These are phyloP conservation scores for Euura lappo DNA, from an alignment of 1,140 invertebrate genomes.

Conservation along the genomic window DNA sequence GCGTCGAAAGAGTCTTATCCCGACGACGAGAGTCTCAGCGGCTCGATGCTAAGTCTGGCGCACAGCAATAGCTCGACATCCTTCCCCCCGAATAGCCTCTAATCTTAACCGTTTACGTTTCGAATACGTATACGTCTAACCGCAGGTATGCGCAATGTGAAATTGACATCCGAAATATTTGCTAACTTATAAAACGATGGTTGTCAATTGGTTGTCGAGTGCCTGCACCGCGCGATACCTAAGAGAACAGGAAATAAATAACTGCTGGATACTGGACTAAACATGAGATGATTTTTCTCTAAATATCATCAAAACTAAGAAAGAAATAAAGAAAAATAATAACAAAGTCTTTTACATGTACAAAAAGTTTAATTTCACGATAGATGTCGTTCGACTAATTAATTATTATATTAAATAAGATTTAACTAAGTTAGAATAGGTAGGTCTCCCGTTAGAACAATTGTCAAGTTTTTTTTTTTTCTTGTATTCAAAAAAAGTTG, in stretches of 20 bases:
- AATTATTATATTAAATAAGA: too few species aligned
- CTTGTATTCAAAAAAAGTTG: too few species aligned
- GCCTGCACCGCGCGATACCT: not conserved
- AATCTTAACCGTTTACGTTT: conserved; percentile 57
- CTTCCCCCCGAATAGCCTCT: conserved; percentile 85
- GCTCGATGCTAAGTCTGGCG: conserved; percentile 92
- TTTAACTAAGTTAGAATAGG: too few species aligned
- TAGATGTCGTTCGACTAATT: not conserved
- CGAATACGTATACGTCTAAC: conserved; percentile 42
- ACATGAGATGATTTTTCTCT: conserved; percentile 41
- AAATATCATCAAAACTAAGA: conserved; percentile 32
- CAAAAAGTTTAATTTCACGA: not conserved
- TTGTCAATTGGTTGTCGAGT: not conserved
- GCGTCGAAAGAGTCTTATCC: conserved; percentile 84
- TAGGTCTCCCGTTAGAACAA: too few species aligned
- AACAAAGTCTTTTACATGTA: conserved; percentile 13
- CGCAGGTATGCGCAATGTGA: conserved; percentile 38
- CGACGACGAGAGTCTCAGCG: conserved; percentile 88
- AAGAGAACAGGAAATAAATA: not conserved
- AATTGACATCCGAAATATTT: conserved; percentile 10
- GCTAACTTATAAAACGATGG: conserved; percentile 10
- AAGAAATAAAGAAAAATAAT: conserved; percentile 28
- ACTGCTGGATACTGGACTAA: conserved; percentile 29
- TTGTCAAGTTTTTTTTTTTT: too few species aligned
- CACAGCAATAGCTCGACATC: conserved; percentile 92